Conservation (phyloP, 2,888 invertebrate genomes). For the Rhagophthalmus giganteus region DNA sequence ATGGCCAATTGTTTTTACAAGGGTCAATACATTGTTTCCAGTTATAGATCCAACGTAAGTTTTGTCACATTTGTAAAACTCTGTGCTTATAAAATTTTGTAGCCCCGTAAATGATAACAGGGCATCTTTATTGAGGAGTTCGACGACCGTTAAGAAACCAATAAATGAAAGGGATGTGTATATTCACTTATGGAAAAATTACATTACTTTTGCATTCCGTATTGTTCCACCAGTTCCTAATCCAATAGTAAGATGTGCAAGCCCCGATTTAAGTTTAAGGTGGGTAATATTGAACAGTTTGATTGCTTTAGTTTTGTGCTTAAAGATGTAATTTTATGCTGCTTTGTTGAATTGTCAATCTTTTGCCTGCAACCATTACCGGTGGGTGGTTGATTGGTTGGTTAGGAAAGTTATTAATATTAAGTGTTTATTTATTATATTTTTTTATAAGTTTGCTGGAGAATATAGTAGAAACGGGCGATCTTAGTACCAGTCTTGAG, state of each 20-base stretch:
- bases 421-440: constrained; percentile 15
- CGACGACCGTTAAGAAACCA: constrained; percentile 85
- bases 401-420: constrained; percentile 9
- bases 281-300: too few relatives aligned
- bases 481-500: constrained; percentile 60
- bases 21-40: constrained; percentile 87
- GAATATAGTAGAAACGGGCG: constrained; percentile 40
- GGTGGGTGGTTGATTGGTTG: constrained; percentile 21
- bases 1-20: constrained; percentile 93
- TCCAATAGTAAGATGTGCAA: constrained; percentile 86
- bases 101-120: constrained; percentile 96
- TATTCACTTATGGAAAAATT: constrained; percentile 97
- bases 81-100: constrained; percentile 29
- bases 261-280: constrained; percentile 90
- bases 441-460: constrained; percentile 41
- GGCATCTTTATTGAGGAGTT: constrained; percentile 87
- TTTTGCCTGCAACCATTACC: constrained; percentile 18
- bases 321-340: too few relatives aligned
- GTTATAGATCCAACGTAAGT: constrained; percentile 92
- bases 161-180: constrained; percentile 93
- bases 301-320: too few relatives aligned
- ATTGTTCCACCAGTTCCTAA: constrained; percentile 91
- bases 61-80: constrained; percentile 2
- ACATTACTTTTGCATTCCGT: constrained; percentile 93
- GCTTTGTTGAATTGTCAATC: too few relatives aligned